Conservation (phyloP, 2,888 invertebrate genomes). For the Amblyteles armatorius region DNA sequence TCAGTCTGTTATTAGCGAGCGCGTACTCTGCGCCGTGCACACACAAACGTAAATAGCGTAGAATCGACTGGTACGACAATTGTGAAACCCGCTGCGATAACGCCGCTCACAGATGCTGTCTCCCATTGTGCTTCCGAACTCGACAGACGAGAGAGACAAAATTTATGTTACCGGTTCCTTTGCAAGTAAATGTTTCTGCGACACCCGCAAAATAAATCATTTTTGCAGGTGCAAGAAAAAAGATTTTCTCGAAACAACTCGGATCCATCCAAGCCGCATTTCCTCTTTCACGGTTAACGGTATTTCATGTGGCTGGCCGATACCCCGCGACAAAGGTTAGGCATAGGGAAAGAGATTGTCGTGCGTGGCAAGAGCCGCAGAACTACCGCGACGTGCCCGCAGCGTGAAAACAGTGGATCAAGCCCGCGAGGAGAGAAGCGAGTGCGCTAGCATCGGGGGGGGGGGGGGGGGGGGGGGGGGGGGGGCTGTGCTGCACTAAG, state of each 20-base stretch:
- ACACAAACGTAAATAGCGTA: slow-evolving; percentile 28
- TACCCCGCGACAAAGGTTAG: not conserved
- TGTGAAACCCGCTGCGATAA: not conserved
- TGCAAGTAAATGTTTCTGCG: no score
- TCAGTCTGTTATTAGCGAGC: slow-evolving; percentile 78
- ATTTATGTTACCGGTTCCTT: not conserved
- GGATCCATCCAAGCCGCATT: no score
- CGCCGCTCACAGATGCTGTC: not conserved
- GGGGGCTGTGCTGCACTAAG: not conserved
- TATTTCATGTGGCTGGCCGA: not conserved
- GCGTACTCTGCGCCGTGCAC: slow-evolving; percentile 52
- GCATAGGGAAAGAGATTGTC: not conserved
- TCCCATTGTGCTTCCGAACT: not conserved
- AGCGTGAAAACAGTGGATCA: slow-evolving; percentile 22
- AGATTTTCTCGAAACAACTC: no score
- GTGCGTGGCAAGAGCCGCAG: not conserved
- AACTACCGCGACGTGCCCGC: slow-evolving; percentile 25
- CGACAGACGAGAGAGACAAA: not conserved
- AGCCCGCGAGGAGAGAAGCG: not conserved
- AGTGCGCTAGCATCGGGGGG: not conserved
- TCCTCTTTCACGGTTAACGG: no score
- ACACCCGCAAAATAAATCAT: not conserved
- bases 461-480: not conserved
- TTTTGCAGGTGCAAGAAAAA: not conserved
- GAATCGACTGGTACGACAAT: not conserved